Percentiles rank a stretch among this genome's conserved stretches.
Evolutionary conservation across 2,888 invertebrate species (phyloP).

Genomic region (Drosophila meridionalis): DNA sequence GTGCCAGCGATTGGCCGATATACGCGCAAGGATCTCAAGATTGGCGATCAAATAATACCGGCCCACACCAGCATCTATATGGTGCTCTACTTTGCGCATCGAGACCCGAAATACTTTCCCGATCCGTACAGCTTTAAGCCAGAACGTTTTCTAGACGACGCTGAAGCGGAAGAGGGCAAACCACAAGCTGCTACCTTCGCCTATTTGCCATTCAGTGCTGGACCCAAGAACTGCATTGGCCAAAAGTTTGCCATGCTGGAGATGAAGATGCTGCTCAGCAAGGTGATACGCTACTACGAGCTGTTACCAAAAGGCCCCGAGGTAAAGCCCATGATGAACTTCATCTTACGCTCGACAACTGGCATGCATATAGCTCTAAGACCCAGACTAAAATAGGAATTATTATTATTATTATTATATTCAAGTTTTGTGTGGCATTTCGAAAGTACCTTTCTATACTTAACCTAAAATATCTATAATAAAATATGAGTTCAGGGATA

Average conservation of each 20-base stretch:
- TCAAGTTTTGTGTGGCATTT: background rate
- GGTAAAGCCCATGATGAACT: slow-evolving; percentile 63
- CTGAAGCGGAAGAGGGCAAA: slow-evolving; percentile 39
- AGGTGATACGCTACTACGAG: slow-evolving; percentile 73
- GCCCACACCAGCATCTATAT: slow-evolving; percentile 73
- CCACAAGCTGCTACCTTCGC: slow-evolving; percentile 55
- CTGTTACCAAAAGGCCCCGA: slow-evolving; percentile 69
- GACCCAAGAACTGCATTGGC: slow-evolving; percentile 81
- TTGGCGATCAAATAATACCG: slow-evolving; percentile 82
- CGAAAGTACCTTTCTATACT: background rate
- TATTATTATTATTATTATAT: no score
- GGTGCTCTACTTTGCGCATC: slow-evolving; percentile 60
- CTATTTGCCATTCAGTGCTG: slow-evolving; percentile 81
- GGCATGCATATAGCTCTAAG: slow-evolving; percentile 70
- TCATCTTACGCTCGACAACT: slow-evolving; percentile 71
- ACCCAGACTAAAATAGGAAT: slow-evolving; percentile 42
- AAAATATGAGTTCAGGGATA: background rate
- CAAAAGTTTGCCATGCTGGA: slow-evolving; percentile 82
- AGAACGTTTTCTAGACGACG: slow-evolving; percentile 85
- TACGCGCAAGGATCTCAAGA: slow-evolving; percentile 85
- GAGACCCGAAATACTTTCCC: slow-evolving; percentile 66
- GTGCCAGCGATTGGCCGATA: slow-evolving; percentile 87
- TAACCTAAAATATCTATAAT: background rate
- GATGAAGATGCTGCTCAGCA: slow-evolving; percentile 76
- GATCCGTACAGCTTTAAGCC: slow-evolving; percentile 76